Conservation (phyloP, 2,113 vertebrate species). For the Corythoichthys haematopterus region DNA sequence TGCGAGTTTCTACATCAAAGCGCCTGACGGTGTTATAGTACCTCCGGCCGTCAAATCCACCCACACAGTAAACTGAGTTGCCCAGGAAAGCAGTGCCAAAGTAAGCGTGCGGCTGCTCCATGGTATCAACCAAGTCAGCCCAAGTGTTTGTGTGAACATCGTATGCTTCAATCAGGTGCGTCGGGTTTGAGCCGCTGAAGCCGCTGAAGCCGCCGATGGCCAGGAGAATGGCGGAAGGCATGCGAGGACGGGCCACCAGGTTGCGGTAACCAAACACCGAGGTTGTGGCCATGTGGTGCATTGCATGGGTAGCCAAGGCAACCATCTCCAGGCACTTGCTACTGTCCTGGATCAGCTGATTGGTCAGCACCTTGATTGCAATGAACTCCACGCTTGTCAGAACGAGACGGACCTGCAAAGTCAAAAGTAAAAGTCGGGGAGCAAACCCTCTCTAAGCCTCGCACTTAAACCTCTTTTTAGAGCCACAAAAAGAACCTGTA, state of each 20-base stretch:
- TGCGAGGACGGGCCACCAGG: conserved; percentile 20
- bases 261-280: not conserved
- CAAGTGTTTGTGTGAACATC: conserved; percentile 15
- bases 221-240: conserved; percentile 22
- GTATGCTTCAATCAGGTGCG: conserved; percentile 17
- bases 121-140: not conserved
- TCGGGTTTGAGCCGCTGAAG: not conserved
- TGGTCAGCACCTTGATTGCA: not conserved
- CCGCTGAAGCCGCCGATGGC: conserved; percentile 37
- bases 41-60: conserved; percentile 14
- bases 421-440: not conserved
- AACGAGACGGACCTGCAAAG: conserved; percentile 28
- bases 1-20: conserved; percentile 14
- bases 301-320: fast-evolving
- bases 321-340: not conserved
- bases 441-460: too few relatives aligned
- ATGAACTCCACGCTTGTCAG: not conserved
- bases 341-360: conserved; percentile 13
- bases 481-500: not conserved
- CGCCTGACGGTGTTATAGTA: conserved; percentile 13
- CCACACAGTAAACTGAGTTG: conserved; percentile 30
- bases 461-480: too few relatives aligned
- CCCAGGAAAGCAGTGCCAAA: conserved; percentile 20
- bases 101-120: conserved; percentile 5
- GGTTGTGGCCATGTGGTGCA: not conserved